Evolutionary conservation across 1,140 invertebrate species (phyloP).

Genomic region (Penaeus chinensis): DNA sequence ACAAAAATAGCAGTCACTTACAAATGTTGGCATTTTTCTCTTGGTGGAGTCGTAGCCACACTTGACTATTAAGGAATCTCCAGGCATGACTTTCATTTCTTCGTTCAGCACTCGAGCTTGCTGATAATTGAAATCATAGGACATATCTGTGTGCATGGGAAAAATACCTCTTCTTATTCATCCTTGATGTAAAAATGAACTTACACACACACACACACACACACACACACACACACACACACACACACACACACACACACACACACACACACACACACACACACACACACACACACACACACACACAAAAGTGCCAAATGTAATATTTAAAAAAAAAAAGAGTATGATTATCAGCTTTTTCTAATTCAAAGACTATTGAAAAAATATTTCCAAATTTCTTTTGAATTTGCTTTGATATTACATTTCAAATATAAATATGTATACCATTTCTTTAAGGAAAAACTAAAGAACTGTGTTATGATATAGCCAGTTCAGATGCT

Average conservation of each 20-base stretch:
- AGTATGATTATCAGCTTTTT: too few relatives aligned
- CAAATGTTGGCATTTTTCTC: slow-evolving; percentile 48
- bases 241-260: slow-evolving; percentile 15
- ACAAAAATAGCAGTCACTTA: slow-evolving; percentile 4
- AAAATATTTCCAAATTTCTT: too few relatives aligned
- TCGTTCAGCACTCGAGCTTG: slow-evolving; percentile 62
- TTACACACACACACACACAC: slow-evolving; percentile 11
- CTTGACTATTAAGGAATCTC: slow-evolving; percentile 78
- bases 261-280: slow-evolving; percentile 23
- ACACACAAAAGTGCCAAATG: neutral
- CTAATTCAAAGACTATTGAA: too few relatives aligned
- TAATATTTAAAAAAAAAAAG: too few relatives aligned
- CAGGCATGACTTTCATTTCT: slow-evolving; percentile 65
- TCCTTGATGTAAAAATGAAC: neutral
- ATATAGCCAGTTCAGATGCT: too few relatives aligned
- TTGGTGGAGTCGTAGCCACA: slow-evolving; percentile 75
- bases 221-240: slow-evolving; percentile 25
- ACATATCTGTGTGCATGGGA: slow-evolving; percentile 56
- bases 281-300: slow-evolving; percentile 26
- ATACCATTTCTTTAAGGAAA: too few relatives aligned
- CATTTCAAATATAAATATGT: too few relatives aligned
- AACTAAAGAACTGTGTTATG: too few relatives aligned
- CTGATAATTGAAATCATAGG: slow-evolving; percentile 67
- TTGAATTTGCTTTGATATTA: too few relatives aligned
- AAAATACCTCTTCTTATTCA: neutral